phyloP scores from a whole-genome alignment of 2,797 vertebrate species.

The Taeniopygia guttata region DNA sequence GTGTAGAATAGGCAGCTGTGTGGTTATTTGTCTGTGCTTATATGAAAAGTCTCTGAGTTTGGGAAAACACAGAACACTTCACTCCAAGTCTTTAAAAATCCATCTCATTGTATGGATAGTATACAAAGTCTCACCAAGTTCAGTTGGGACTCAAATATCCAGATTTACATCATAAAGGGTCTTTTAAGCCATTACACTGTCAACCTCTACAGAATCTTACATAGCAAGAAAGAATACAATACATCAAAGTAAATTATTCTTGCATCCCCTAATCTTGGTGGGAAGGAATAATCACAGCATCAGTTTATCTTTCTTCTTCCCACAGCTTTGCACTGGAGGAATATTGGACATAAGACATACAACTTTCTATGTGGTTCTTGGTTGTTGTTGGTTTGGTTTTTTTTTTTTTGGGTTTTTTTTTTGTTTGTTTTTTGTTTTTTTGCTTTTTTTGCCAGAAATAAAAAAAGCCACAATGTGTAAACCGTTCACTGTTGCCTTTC shows the following conservation, averaged over 20 bases:
- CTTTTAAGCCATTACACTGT: conserved; percentile 27
- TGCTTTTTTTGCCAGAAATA: neutral
- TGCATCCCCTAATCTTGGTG: conserved; percentile 36
- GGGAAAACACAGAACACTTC: neutral
- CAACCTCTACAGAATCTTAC: neutral
- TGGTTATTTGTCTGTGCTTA: neutral
- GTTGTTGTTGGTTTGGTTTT: neutral
- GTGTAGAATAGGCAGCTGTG: neutral
- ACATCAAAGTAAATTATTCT: conserved; percentile 48
- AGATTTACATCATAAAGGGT: conserved; percentile 57
- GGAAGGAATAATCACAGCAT: conserved; percentile 13
- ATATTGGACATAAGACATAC: neutral
- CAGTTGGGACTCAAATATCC: neutral
- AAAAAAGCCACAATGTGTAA: neutral
- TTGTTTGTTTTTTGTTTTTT: too few relatives aligned
- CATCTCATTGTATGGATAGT: neutral
- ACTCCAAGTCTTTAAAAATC: neutral
- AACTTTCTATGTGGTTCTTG: neutral
- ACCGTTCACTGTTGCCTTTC: neutral
- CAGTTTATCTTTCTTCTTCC: neutral
- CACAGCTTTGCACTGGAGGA: neutral
- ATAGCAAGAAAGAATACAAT: conserved; percentile 29
- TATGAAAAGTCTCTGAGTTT: neutral
- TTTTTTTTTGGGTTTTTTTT: neutral
- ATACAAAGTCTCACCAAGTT: neutral